Evolutionary conservation across 2,888 invertebrate genomes (phyloP).

Genomic region (Gnatocerus cornutus): DNA sequence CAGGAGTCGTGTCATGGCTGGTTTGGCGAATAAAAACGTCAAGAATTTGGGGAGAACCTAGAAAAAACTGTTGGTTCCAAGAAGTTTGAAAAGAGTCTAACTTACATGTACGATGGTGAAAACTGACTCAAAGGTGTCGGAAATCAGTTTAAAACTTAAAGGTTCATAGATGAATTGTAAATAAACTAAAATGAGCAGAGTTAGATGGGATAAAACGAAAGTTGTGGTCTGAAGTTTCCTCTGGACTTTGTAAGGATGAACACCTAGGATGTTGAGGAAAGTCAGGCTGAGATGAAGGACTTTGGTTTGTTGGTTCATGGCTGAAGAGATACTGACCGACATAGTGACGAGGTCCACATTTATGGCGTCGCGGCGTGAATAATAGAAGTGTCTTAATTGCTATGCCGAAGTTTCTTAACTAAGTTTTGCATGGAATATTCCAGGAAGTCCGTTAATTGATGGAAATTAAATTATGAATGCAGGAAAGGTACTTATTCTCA

Average conservation of each 20-base stretch:
- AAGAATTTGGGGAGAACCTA: constrained; percentile 21
- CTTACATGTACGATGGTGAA: constrained; percentile 26
- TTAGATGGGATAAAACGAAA: neutral
- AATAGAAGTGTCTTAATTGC: neutral
- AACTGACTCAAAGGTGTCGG: constrained; percentile 26
- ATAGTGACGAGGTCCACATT: no score
- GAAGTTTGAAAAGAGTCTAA: neutral
- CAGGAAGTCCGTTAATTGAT: constrained; percentile 3
- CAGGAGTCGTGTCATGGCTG: neutral
- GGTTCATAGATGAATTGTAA: constrained; percentile 7
- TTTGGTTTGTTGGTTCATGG: constrained; percentile 17
- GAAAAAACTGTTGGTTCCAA: neutral
- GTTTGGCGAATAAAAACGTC: neutral
- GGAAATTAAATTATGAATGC: neutral
- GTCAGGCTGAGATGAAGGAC: constrained; percentile 11
- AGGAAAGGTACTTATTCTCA: neutral
- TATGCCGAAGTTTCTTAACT: neutral
- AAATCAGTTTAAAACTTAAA: constrained; percentile 10
- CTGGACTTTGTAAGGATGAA: constrained; percentile 4
- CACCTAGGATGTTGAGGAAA: constrained; percentile 6
- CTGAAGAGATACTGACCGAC: neutral
- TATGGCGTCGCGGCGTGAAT: neutral
- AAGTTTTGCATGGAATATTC: constrained; percentile 5
- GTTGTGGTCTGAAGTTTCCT: neutral
- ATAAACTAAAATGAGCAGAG: constrained; percentile 3